These are phyloP conservation scores for Euzophera pinguis DNA, from an alignment of 2,888 invertebrate genomes.

Conservation along the genomic window DNA sequence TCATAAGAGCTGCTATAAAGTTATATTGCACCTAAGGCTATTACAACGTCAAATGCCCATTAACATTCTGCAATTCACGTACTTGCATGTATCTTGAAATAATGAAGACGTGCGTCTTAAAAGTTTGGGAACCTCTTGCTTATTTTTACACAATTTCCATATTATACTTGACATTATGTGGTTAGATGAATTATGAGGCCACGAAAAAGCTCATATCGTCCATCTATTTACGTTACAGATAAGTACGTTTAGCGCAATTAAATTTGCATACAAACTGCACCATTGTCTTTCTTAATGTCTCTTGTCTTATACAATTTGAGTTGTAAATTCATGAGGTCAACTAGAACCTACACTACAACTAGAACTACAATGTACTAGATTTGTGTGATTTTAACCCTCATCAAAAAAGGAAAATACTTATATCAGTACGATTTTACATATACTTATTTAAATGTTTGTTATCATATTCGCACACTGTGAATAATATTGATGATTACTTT, in stretches of 20 bases:
- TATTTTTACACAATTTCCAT: constrained; percentile 20
- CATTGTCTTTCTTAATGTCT: constrained; percentile 33
- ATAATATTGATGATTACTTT: no score
- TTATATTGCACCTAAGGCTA: no score
- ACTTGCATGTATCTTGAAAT: no score
- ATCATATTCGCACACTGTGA: no score
- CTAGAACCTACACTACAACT: no score
- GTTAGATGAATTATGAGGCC: constrained; percentile 12
- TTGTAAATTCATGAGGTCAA: constrained; percentile 21
- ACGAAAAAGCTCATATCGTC: constrained; percentile 10
- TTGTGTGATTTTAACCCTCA: neutral
- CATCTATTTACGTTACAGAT: constrained; percentile 19
- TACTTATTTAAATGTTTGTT: no score
- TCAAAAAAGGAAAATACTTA: no score
- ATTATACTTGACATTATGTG: constrained; percentile 14
- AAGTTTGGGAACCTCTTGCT: neutral
- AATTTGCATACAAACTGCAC: constrained; percentile 38
- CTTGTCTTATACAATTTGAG: neutral
- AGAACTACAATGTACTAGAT: no score
- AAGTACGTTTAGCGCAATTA: constrained; percentile 25
- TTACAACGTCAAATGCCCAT: no score
- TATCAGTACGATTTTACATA: no score
- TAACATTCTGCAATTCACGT: no score
- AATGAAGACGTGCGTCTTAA: neutral
- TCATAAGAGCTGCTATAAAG: no score